These are phyloP conservation scores for Morpho deidamia DNA, from an alignment of 2,888 invertebrate species.

Conservation along the genomic window DNA sequence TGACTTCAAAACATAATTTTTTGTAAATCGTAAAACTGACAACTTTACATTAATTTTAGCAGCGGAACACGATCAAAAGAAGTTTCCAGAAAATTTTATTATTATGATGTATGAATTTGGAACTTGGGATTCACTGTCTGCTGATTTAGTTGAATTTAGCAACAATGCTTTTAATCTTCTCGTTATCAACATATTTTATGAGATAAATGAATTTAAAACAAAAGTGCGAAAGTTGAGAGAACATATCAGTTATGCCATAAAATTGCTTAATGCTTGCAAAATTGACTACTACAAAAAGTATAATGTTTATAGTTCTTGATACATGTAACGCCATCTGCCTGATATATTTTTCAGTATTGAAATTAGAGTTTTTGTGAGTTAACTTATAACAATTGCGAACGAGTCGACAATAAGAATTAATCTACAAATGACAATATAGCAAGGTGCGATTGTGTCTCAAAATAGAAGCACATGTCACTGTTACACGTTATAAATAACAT, in stretches of 20 bases:
- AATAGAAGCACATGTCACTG: slow-evolving; percentile 13
- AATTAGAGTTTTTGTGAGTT: too few relatives aligned
- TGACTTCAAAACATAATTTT: slow-evolving; percentile 11
- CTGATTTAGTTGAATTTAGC: not conserved
- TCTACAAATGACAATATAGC: too few relatives aligned
- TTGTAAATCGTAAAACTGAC: slow-evolving; percentile 18
- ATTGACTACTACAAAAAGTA: too few relatives aligned
- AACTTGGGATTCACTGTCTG: not conserved
- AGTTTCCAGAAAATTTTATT: slow-evolving; percentile 9
- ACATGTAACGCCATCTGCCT: too few relatives aligned
- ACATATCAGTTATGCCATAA: too few relatives aligned
- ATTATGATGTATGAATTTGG: not conserved
- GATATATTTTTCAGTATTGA: too few relatives aligned
- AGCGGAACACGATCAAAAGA: slow-evolving; percentile 7
- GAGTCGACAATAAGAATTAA: too few relatives aligned
- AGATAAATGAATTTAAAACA: too few relatives aligned
- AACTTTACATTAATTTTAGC: slow-evolving; percentile 8
- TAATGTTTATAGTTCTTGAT: too few relatives aligned
- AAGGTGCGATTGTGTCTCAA: not conserved
- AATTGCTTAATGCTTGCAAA: too few relatives aligned
- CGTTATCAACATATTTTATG: not conserved
- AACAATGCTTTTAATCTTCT: not conserved
- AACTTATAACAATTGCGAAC: too few relatives aligned
- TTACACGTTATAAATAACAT: slow-evolving; percentile 8
- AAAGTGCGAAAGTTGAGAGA: too few relatives aligned